Base-by-base conservation (phyloP, 2,797 vertebrate genomes). In the Pitangus sulphuratus region DNA sequence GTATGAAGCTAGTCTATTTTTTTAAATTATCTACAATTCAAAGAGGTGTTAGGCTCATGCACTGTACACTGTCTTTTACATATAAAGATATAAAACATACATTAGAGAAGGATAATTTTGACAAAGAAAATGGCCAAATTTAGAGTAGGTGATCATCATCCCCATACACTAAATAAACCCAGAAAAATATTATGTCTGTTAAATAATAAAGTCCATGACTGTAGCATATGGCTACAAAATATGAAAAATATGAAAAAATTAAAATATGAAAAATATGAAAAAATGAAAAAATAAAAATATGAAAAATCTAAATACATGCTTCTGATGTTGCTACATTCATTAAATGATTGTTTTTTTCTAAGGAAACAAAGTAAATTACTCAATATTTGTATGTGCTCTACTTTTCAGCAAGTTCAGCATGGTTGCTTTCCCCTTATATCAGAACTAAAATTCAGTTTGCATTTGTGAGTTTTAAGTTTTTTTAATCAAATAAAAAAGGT, bases 21-120 rank as follows among this genome's bases (percentile, higher is more conserved):
- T 60, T 15, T 21, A 18, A 54, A 37, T 75, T 75, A 93, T 50
- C 70, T 95, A 72, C 30, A 84, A 35, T 40, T 82, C 33, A 72
- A 6, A 31, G 44, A 6, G 6, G 11, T 66, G 47, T 33, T 40
- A 89, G 40, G 58, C 30, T 68, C 28, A 45, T 14, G 5, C 22
- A 51, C 12, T 45, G 4, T 28, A 48, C 1, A 26, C 30, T 60
- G 31, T 5, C 8, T 81, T 90, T 71, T 60, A 66, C 4, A 57
- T 10, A 57, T 11, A 15, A 54, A 42, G 11, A 64, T 22, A 31
- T 7, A 54, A 76, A 72, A 70, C 10, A 30, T 15, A 28, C 2
- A 53, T 4, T 45, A 86, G 24, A 45, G 11, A 79, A 62, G 5
- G 84, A 28, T 17, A 42, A 45, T 31, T 76, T 70, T 91, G 15